These are phyloP conservation scores for Chascanopsetta lugubris DNA, from an alignment of 2,113 vertebrate species.

Conservation along the genomic window DNA sequence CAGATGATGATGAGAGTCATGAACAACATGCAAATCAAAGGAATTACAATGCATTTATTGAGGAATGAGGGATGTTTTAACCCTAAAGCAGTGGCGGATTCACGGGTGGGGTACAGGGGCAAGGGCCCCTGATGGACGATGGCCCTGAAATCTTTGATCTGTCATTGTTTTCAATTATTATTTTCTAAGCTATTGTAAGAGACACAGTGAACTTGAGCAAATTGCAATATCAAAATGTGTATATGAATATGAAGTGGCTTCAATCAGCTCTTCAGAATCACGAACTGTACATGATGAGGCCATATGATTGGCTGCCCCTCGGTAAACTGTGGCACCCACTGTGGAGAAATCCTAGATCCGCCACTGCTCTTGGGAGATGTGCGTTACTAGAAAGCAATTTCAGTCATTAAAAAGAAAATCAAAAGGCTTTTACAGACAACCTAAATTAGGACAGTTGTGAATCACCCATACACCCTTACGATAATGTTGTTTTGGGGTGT, in stretches of 20 bases:
- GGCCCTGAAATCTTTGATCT: too few species aligned
- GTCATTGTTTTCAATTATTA: too few species aligned
- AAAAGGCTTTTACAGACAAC: neutral
- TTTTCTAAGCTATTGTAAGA: too few species aligned
- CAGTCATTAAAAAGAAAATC: conserved; percentile 2
- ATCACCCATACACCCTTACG: neutral
- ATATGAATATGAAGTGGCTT: too few species aligned
- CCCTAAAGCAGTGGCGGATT: neutral
- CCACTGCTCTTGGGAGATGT: neutral
- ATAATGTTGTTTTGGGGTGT: neutral
- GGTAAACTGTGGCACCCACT: neutral
- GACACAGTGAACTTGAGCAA: too few species aligned
- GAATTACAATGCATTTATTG: conserved; percentile 12
- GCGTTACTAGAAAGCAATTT: conserved; percentile 14
- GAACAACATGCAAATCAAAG: conserved; percentile 50
- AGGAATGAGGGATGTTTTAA: conserved; percentile 7
- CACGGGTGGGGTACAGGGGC: neutral
- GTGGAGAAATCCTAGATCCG: neutral
- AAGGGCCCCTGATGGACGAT: too few species aligned
- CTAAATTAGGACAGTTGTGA: conserved; percentile 2
- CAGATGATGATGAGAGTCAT: conserved; percentile 62
- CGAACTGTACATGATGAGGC: neutral
- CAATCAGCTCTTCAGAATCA: neutral
- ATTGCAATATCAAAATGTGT: too few species aligned
- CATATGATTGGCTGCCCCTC: neutral